A percentile compares a stretch with the other conserved stretches of the same genome.
Evolutionary conservation across 2,888 invertebrate genomes (phyloP).

Genomic region (Phania funesta): DNA sequence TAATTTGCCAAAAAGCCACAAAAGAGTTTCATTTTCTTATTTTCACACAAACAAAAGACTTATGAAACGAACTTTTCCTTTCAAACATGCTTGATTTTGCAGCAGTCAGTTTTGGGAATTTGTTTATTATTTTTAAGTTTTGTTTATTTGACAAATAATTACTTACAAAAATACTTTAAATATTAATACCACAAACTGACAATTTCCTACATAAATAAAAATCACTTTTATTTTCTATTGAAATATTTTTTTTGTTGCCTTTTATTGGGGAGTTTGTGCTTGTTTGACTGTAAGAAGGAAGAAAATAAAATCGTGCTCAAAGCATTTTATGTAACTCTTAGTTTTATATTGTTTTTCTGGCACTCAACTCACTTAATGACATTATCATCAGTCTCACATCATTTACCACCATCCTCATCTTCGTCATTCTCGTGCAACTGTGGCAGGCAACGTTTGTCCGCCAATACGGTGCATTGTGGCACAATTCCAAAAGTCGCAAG

Average conservation of each 20-base stretch:
- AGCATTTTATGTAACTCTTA: constrained; percentile 69
- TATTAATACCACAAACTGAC: constrained; percentile 30
- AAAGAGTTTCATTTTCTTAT: neutral
- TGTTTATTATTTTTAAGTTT: constrained; percentile 28
- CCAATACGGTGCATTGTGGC: constrained; percentile 27
- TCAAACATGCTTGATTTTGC: neutral
- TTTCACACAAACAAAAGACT: neutral
- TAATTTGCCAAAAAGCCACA: neutral
- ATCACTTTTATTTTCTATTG: constrained; percentile 65
- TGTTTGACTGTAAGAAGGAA: constrained; percentile 20
- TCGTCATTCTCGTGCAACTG: constrained; percentile 31
- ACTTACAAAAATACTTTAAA: constrained; percentile 31
- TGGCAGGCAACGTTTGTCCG: constrained; percentile 35
- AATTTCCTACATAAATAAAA: constrained; percentile 60
- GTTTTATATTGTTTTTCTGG: constrained; percentile 29
- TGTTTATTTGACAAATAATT: constrained; percentile 54
- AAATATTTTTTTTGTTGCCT: constrained; percentile 44
- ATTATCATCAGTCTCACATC: constrained; percentile 67
- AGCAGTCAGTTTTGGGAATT: neutral
- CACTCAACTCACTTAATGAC: constrained; percentile 65
- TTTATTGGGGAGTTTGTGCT: neutral
- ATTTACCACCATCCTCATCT: constrained; percentile 55
- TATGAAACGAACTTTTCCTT: neutral
- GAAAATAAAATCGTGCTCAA: constrained; percentile 66
- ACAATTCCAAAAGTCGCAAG: constrained; percentile 47